Percentiles rank a stretch among this genome's conserved stretches.
phyloP scores from a whole-genome alignment of 2,797 vertebrate genomes.

The Anas flavirostris region DNA sequence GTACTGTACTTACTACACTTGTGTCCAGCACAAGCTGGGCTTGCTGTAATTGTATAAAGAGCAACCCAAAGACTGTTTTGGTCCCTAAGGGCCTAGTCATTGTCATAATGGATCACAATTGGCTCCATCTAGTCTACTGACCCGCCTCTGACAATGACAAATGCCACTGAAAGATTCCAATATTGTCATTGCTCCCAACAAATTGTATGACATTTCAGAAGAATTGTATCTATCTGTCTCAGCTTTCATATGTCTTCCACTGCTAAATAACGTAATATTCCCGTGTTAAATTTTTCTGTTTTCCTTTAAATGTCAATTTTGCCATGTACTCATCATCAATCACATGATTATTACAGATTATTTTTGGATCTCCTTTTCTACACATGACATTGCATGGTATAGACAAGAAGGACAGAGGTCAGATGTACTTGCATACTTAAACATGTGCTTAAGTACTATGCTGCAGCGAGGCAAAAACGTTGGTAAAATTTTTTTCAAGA shows the following conservation, averaged over 20 bases:
- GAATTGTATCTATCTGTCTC: not conserved
- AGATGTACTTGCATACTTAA: not conserved
- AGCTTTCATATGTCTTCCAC: not conserved
- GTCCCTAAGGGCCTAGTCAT: slow-evolving; percentile 3
- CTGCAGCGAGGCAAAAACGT: not conserved
- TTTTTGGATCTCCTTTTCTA: not conserved
- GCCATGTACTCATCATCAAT: not conserved
- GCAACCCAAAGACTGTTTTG: not conserved
- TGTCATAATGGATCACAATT: slow-evolving; percentile 39
- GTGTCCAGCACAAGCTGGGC: not conserved
- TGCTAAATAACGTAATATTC: not conserved
- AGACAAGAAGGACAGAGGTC: not conserved
- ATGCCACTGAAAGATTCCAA: slow-evolving; percentile 17
- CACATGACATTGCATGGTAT: not conserved
- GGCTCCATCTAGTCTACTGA: slow-evolving; percentile 52
- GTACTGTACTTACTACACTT: not conserved
- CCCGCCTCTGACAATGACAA: slow-evolving; percentile 45
- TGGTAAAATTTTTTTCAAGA: not conserved
- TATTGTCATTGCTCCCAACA: slow-evolving; percentile 14
- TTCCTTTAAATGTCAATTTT: slow-evolving; percentile 33
- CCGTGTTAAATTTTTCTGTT: slow-evolving; percentile 21
- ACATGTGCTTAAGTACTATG: not conserved
- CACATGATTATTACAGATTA: not conserved
- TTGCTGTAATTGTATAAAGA: not conserved
- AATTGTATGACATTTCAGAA: slow-evolving; percentile 23